Conservation (phyloP, 2,888 invertebrate genomes). For the Byasa hedistus region DNA sequence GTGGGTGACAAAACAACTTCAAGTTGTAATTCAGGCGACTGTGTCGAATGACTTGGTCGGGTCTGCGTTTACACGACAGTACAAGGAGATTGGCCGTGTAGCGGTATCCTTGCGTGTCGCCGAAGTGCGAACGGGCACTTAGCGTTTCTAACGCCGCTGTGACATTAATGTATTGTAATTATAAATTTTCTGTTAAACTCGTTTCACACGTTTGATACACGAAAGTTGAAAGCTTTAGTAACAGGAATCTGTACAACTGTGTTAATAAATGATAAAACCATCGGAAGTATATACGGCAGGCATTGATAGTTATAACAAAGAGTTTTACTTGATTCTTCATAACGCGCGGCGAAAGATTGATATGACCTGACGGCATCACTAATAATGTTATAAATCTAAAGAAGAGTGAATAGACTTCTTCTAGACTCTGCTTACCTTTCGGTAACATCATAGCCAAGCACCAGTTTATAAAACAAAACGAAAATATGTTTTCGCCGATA, state of each 20-base stretch:
- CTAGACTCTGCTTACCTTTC: no score
- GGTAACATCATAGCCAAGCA: no score
- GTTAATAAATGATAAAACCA: not conserved
- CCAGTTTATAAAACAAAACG: no score
- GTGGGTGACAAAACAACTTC: constrained; percentile 21
- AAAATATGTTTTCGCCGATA: no score
- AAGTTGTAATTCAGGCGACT: constrained; percentile 19
- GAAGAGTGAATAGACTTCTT: no score
- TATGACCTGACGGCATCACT: no score
- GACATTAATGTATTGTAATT: constrained; percentile 27
- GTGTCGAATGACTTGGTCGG: constrained; percentile 6
- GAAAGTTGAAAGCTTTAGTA: constrained; percentile 1
- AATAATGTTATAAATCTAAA: no score
- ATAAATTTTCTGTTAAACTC: constrained; percentile 27
- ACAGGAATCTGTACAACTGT: not conserved
- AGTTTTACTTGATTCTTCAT: no score
- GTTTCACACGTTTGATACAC: constrained; percentile 1
- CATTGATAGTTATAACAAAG: no score
- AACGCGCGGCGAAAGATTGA: no score
- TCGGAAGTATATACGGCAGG: no score
- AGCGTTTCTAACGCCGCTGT: constrained; percentile 21
- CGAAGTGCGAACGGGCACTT: constrained; percentile 24
- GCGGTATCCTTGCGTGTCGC: constrained; percentile 27
- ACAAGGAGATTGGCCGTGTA: constrained; percentile 15
- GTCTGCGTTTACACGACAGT: constrained; percentile 17